Percentiles rank a stretch among this genome's conserved stretches.
These are phyloP conservation scores for Diplogasteroides magnus DNA, from an alignment of 1,140 invertebrate genomes.

Conservation along the genomic window DNA sequence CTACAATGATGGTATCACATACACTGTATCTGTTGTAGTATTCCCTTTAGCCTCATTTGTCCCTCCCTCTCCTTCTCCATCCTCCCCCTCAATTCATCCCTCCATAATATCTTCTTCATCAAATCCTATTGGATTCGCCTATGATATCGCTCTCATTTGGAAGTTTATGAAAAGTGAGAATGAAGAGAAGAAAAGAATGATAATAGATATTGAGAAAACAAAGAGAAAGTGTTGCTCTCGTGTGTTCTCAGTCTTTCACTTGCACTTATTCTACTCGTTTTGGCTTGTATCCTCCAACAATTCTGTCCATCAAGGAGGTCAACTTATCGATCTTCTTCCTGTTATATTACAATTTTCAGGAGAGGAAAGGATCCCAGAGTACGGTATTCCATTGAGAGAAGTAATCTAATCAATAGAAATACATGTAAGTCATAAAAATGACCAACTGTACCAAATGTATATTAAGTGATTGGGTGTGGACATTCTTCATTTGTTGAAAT, in stretches of 20 bases:
- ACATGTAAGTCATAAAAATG: no score
- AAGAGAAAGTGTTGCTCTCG: constrained; percentile 20
- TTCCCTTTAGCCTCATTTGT: neutral
- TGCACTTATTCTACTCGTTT: constrained; percentile 11
- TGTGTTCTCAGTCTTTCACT: constrained; percentile 10
- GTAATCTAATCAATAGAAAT: constrained; percentile 4
- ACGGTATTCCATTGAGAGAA: constrained; percentile 9
- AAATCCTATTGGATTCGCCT: constrained; percentile 18
- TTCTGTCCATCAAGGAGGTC: constrained; percentile 2
- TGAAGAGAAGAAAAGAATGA: neutral
- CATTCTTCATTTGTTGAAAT: neutral
- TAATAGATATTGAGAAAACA: constrained; percentile 15
- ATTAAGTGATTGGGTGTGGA: no score
- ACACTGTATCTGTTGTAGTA: neutral
- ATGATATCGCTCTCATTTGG: constrained; percentile 15
- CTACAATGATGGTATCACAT: constrained; percentile 4
- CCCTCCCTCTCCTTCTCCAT: neutral
- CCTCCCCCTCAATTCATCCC: constrained; percentile 1
- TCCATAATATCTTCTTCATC: neutral
- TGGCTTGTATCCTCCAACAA: constrained; percentile 16
- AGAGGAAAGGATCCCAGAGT: neutral
- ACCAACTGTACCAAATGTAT: no score
- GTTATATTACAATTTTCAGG: neutral
- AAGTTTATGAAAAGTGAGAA: constrained; percentile 17
- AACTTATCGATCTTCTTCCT: neutral